These are phyloP conservation scores for Macrosiphum euphorbiae DNA, from an alignment of 2,888 invertebrate genomes.

Conservation along the genomic window DNA sequence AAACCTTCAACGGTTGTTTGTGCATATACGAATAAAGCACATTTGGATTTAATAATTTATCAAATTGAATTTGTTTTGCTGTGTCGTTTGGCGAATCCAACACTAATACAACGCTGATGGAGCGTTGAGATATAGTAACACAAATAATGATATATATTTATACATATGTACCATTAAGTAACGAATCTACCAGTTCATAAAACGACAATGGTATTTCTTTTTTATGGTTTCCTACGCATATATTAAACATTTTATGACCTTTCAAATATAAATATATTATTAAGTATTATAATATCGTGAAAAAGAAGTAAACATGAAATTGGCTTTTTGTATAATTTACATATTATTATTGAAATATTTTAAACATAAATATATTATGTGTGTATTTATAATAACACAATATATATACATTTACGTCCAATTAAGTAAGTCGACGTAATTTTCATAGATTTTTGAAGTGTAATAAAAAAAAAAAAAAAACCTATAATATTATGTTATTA, in stretches of 20 bases:
- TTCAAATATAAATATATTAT: background rate
- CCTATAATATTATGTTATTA: background rate
- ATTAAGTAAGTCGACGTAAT: background rate
- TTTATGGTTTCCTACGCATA: constrained; percentile 49
- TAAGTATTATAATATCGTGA: constrained; percentile 29
- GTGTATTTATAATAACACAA: background rate
- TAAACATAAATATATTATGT: background rate
- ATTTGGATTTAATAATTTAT: constrained; percentile 9
- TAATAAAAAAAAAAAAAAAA: background rate
- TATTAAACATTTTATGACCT: constrained; percentile 46
- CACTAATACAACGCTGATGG: constrained; percentile 20
- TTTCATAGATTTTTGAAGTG: background rate
- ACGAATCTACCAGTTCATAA: constrained; percentile 46
- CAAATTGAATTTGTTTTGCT: constrained; percentile 29
- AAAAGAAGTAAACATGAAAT: constrained; percentile 36
- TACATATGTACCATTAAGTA: constrained; percentile 22
- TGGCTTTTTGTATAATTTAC: constrained; percentile 34
- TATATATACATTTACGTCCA: background rate
- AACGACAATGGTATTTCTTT: constrained; percentile 55
- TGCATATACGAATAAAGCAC: background rate
- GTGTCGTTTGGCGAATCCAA: background rate
- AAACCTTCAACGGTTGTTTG: background rate
- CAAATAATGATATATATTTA: background rate
- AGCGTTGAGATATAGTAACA: background rate
- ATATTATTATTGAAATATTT: constrained; percentile 30